Evolutionary conservation across 2,797 vertebrate genomes (phyloP).

Genomic region (Forpus xanthops): DNA sequence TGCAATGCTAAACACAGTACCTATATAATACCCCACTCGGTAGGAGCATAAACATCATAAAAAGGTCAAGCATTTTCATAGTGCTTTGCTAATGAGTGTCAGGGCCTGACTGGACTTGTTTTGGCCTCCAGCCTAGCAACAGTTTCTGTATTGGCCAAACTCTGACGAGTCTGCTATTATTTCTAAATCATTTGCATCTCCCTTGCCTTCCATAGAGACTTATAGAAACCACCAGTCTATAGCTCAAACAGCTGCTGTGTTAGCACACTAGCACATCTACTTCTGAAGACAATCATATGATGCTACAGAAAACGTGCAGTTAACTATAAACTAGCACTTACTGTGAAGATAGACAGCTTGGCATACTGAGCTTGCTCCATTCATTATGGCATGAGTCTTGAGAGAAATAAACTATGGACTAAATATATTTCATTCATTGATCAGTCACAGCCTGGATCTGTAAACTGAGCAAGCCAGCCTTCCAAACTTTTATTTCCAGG

Average conservation of each 20-base stretch:
- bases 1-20: not conserved
- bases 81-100: slow-evolving; percentile 35
- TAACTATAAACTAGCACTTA: not conserved
- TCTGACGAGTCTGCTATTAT: not conserved
- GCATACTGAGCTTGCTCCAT: not conserved
- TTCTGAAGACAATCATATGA: not conserved
- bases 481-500: not conserved
- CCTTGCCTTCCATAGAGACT: not conserved
- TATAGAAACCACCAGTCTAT: not conserved
- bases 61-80: slow-evolving; percentile 43
- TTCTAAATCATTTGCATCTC: slow-evolving; percentile 13
- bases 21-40: not conserved
- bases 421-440: not conserved
- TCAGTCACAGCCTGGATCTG: not conserved
- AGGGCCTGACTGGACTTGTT: slow-evolving; percentile 55
- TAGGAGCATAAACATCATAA: not conserved
- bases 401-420: not conserved
- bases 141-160: slow-evolving; percentile 35
- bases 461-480: not conserved
- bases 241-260: not conserved
- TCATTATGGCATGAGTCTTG: not conserved
- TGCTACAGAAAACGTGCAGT: not conserved
- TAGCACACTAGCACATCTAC: not conserved
- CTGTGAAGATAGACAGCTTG: not conserved
- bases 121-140: slow-evolving; percentile 58